Percentiles rank a stretch among this genome's conserved stretches.
Evolutionary conservation across 2,113 vertebrate species (phyloP).

Genomic region (Microcebus murinus): DNA sequence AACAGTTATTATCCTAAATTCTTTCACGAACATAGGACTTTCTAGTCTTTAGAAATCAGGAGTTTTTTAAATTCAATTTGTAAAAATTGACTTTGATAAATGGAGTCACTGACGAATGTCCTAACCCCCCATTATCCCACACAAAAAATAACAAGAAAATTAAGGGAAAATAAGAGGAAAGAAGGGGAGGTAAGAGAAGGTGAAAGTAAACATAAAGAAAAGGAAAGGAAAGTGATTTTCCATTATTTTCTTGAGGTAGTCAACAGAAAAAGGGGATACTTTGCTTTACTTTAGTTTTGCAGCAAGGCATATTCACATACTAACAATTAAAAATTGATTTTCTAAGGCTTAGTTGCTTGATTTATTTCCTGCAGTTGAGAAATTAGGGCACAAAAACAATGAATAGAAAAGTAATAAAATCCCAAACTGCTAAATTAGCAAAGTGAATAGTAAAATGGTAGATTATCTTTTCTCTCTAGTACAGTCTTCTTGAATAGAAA

Average conservation of each 20-base stretch:
- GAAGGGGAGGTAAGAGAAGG: background rate
- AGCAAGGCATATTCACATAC: background rate
- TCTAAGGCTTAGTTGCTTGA: background rate
- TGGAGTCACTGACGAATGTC: background rate
- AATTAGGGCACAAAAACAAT: background rate
- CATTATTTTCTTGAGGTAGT: background rate
- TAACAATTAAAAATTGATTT: background rate
- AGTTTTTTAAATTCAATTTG: background rate
- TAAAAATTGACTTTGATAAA: background rate
- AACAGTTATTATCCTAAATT: background rate
- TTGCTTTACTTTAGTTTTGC: background rate
- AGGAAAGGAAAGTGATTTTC: background rate
- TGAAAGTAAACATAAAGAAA: background rate
- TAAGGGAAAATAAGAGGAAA: background rate
- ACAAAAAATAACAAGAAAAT: background rate
- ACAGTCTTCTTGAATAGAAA: background rate
- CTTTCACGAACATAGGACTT: background rate
- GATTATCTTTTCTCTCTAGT: background rate
- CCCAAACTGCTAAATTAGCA: no score
- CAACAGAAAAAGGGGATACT: background rate
- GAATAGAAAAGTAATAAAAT: background rate
- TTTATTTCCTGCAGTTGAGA: background rate
- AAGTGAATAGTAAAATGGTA: background rate
- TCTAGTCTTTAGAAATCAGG: background rate
- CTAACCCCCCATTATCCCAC: rapidly evolving